Evolutionary conservation across 2,888 invertebrate species (phyloP), one percentile per base, ranked within the genome.

Genomic region (Agrochola lota): DNA sequence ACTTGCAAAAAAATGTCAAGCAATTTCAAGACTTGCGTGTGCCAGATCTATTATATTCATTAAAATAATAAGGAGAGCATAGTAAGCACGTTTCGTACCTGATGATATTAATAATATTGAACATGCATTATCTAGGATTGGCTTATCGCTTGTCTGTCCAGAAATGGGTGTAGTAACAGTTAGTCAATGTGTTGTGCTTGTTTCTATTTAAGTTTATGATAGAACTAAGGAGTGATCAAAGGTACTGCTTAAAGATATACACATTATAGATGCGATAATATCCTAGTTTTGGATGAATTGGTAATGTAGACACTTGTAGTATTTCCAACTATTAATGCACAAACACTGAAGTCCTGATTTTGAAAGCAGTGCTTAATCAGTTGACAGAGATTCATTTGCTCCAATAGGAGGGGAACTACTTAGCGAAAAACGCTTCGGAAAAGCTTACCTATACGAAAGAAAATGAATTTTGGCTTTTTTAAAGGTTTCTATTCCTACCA

Each of bases 81-180:
- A 49, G 4, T 57, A 12, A 70, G 68, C 78, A 84, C 78, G 81
- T 83, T 72, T 71, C 17, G 9, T 75, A 78, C 59, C 67, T 69
- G 72, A 77, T 64, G 46, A 60, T 81, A 78, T 73, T 52, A 77
- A 85, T 66, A 83, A 79, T 62, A 52, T 52, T 70, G 66, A 59
- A 70, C 78, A 70, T 81, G 71, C 62, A 73, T 59, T 79, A 79
- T 64, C 66, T 81, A 63, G 30, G 49, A 60, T 40, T 74, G 43
- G 74, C 62, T 85, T 82, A 85, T 85, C 72, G 74, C 3, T 12
- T 55, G 77, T 77, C 40, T 67, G 43, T 70, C 66, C 85, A 59
- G 59, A 82, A 85, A 81, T 82, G 83, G 83, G 8, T 62, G 60
- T 69, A 49, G 43, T 26, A 49, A 71, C 72, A 74, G 64, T 69